phyloP scores from a whole-genome alignment of 2,888 invertebrate genomes.

The Hirtodrosophila trivittata region DNA sequence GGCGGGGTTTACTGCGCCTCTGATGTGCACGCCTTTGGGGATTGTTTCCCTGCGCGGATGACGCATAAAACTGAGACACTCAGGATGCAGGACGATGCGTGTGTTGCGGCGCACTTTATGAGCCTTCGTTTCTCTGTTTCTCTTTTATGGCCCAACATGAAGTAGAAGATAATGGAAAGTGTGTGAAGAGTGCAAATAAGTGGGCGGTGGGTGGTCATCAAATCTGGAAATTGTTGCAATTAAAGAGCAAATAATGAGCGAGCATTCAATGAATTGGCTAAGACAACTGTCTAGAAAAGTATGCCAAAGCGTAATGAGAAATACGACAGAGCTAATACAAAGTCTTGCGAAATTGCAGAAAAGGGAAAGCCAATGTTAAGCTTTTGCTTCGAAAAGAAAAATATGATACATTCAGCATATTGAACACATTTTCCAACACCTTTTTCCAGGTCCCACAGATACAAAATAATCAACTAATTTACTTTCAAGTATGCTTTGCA shows the following conservation, averaged over 20 bases:
- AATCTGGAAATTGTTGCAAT: slow-evolving; percentile 66
- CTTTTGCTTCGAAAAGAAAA: no score
- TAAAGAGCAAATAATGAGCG: slow-evolving; percentile 67
- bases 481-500: no score
- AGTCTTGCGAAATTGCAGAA: no score
- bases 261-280: slow-evolving; percentile 51
- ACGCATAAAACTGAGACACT: slow-evolving; percentile 62
- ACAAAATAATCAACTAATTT: no score
- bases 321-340: no score
- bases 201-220: slow-evolving; percentile 30
- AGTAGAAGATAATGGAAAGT: slow-evolving; percentile 27
- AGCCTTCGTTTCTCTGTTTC: slow-evolving; percentile 24
- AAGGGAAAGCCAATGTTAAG: no score
- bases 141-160: slow-evolving; percentile 48
- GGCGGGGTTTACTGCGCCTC: background rate
- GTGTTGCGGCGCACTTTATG: slow-evolving; percentile 59
- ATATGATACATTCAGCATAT: no score
- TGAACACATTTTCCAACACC: no score
- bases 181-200: background rate
- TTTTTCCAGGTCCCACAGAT: no score
- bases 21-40: slow-evolving; percentile 33
- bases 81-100: slow-evolving; percentile 48
- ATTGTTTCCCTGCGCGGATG: slow-evolving; percentile 52
- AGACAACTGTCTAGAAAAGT: no score
- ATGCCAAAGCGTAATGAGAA: no score